Base-by-base conservation (phyloP, 2,113 vertebrate species). In the Plotosus lineatus region DNA sequence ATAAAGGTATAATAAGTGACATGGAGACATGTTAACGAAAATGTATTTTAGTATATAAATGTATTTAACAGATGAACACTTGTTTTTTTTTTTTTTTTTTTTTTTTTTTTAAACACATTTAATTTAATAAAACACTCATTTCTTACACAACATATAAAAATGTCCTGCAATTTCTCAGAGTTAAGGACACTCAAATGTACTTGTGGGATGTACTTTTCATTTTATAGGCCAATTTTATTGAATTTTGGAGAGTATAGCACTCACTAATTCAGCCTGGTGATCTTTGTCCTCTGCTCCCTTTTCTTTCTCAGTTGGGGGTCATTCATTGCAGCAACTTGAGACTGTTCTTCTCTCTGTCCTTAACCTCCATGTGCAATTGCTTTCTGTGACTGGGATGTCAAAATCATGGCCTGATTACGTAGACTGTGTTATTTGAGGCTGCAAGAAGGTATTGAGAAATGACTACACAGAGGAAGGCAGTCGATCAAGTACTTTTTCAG, bases 401-500 rank as follows among this genome's bases (percentile, higher is more conserved):
- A 74, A 48, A n/a, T 31, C 55, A 50, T 44, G 0, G 42, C 28
- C 14, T 80, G 56, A 50, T 74, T 80, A 80, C 71, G 44, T 74
- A 26, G 23, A 55, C 33, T 46, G 55, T 80, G 65, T 72, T 72
- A 44, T 44, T 79, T 58, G 53, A 80, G 66, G 21, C 68, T 26
- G 28, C 19, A 2, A 48, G 83, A 78, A 86, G 83, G 86, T 85
- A 84, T 81, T 33, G 38, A 82, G 81, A 58, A 81, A 79, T 83
- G 82, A 85, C 61, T 78, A 82, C 86, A 90, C 85, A 90, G 90
- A 88, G 85, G 83, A 89, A 80, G 31, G 82, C 88, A 83, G 85
- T 84, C 85, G 86, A 88, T 91, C 88, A 92, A 93, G 91, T 84
- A 89, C 86, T 89, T 81, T 86, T 87, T 79, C 83, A 85, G 85